phyloP scores from a whole-genome alignment of 37 sponge, comb jelly and placozoan species.

The Cliona cf. orientalis region DNA sequence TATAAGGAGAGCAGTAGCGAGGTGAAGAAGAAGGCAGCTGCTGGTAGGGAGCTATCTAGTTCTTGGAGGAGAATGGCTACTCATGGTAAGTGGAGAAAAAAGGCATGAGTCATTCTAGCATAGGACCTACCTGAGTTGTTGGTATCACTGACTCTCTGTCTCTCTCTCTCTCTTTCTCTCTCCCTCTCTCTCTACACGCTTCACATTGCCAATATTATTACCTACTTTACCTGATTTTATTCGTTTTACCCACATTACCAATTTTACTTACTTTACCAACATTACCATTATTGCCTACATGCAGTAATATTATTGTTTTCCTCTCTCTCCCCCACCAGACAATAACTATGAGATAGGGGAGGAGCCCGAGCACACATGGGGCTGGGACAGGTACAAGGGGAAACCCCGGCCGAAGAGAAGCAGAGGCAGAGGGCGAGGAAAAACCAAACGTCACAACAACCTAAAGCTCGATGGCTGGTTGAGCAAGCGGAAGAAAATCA shows the following conservation, averaged over 20 bases:
- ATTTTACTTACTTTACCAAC: not conserved
- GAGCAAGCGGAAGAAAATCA: conserved; percentile 42
- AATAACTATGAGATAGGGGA: conserved; percentile 60
- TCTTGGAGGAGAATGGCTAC: conserved; percentile 3
- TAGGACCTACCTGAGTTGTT: not conserved
- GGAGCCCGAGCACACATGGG: conserved; percentile 24
- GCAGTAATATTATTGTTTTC: not conserved
- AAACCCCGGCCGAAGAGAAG: not conserved
- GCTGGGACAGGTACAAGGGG: conserved; percentile 5
- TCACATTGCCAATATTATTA: too few relatives aligned
- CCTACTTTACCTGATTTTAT: too few relatives aligned
- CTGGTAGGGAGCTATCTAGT: conserved; percentile 1
- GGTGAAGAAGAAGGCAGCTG: conserved; percentile 6
- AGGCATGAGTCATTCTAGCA: not conserved
- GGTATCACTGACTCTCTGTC: too few relatives aligned
- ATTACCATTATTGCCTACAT: not conserved
- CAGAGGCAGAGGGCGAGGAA: not conserved
- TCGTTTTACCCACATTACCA: not conserved
- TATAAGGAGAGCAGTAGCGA: conserved; percentile 16
- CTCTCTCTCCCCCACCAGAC: conserved; percentile 16
- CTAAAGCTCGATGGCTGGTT: conserved; percentile 15
- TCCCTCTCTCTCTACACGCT: too few relatives aligned
- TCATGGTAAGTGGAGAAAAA: conserved; percentile 1
- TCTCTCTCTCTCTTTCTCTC: too few relatives aligned
- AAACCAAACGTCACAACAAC: not conserved